Evolutionary conservation across 2,113 vertebrate species (phyloP), one percentile per base, ranked within the genome.

Genomic region (Thomomys bottae): DNA sequence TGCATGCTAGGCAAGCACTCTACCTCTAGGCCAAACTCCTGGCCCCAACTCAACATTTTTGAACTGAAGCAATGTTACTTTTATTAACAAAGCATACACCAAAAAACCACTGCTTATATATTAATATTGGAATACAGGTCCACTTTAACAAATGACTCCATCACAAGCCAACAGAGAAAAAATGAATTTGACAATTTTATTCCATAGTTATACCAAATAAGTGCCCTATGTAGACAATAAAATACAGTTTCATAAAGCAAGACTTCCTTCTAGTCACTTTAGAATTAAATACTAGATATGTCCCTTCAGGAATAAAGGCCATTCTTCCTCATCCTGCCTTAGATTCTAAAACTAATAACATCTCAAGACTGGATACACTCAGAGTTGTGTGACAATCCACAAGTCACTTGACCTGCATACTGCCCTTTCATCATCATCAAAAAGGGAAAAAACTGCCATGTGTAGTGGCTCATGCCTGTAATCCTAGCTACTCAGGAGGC

Each of bases 11-110:
- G n/a, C n/a, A n/a, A n/a, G n/a, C n/a, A n/a, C n/a, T n/a, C n/a
- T n/a, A n/a, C n/a, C n/a, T n/a, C n/a, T n/a, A n/a, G n/a, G n/a
- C n/a, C n/a, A n/a, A n/a, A n/a, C 49, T 10, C 49, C 49, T 10
- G 49, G 8, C 15, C 49, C 15, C 15, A 54, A 15, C 15, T 54
- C 8, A 61, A 61, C 9, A 9, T 79, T 64, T 89, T 91, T 40
- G 84, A 87, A 75, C 2, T 91, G 45, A 76, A 79, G 20, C n/a
- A 79, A n/a, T n/a, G 84, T 59, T 78, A 81, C 49, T 83, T 92
- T 91, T 64, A 71, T 78, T 32, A 67, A 80, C 34, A 28, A 26
- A 59, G 24, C 15, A 36, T 34, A 80, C 30, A 80, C 32, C 64
- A 59, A 36, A 86, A 91, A 90, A 80, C 3, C 11, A 57, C 24